Evolutionary conservation across 1,140 invertebrate genomes (phyloP), one percentile per base, ranked within the genome.

Genomic region (Chironomus striatipennis): DNA sequence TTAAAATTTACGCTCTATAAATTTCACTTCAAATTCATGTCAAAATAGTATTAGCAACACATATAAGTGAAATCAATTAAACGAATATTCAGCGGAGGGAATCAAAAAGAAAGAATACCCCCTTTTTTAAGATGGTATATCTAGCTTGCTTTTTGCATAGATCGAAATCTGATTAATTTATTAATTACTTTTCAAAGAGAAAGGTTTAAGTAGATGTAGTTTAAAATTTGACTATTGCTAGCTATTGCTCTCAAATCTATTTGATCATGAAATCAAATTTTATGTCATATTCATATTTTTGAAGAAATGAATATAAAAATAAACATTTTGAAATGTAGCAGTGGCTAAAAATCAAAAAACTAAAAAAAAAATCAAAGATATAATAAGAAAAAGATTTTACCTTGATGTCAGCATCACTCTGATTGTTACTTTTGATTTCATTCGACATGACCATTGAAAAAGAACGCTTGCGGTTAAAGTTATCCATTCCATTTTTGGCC

Each of bases 61-160:
- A 47, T 64, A 43, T n/a, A 72, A 72, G 9, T 73, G 20, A 20
- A 73, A 73, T 15, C 12, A 43, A 17, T n/a, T 74, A 74, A 73
- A 77, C 73, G 78, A 78, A 74, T 34, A 34, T 34, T 34, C 24
- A n/a, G n/a, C n/a, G 24, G 24, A 5, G 24, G 24, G 24, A 34
- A 34, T 34, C 24, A 34, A 34, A 34, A 34, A 34, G 24, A 34
- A 34, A 34, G 24, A 34, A 34, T 34, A 34, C 24, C 24, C 24
- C 24, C 5, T 34, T 34, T 34, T 34, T 34, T 34, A 34, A 34
- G 24, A 34, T 34, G 24, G 24, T 34, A 34, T 34, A 34, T 34
- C 24, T 34, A 34, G 24, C 5, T 34, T 34, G 5, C 2, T 34
- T n/a, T 34, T 34, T 34, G 24, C 24, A 34, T 34, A 34, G 24